These are phyloP conservation scores for Amazona ochrocephala DNA, from an alignment of 2,797 vertebrate genomes.

Conservation along the genomic window DNA sequence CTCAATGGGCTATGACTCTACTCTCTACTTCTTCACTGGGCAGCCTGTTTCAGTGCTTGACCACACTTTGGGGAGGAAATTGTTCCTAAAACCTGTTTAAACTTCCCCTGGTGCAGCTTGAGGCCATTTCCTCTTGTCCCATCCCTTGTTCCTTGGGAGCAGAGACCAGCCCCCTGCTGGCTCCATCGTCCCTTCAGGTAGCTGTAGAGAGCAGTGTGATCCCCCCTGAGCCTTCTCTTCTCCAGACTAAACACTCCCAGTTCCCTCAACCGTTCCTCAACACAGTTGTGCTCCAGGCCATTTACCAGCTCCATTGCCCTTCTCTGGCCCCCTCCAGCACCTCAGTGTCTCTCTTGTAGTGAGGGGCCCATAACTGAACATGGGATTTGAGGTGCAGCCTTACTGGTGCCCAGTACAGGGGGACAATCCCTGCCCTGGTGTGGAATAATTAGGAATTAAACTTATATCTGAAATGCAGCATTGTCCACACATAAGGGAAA, in stretches of 20 bases:
- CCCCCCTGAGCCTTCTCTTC: too few species aligned
- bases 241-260: not conserved
- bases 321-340: too few species aligned
- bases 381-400: not conserved
- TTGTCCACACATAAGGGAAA: too few species aligned
- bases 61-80: not conserved
- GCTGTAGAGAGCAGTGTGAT: too few species aligned
- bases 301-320: too few species aligned
- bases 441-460: too few species aligned
- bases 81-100: not conserved
- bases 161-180: too few species aligned
- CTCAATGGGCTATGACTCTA: not conserved
- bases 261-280: not conserved
- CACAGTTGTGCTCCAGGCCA: not conserved
- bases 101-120: not conserved
- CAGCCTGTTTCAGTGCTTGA: not conserved
- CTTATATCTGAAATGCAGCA: too few species aligned
- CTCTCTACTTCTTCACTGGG: not conserved
- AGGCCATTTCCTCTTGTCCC: not conserved
- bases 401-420: not conserved
- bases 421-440: not conserved
- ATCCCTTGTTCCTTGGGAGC: too few species aligned
- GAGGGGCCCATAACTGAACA: not conserved
- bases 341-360: not conserved
- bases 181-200: too few species aligned